phyloP scores from a whole-genome alignment of 2,888 invertebrate genomes.

The Epinotia nisella region DNA sequence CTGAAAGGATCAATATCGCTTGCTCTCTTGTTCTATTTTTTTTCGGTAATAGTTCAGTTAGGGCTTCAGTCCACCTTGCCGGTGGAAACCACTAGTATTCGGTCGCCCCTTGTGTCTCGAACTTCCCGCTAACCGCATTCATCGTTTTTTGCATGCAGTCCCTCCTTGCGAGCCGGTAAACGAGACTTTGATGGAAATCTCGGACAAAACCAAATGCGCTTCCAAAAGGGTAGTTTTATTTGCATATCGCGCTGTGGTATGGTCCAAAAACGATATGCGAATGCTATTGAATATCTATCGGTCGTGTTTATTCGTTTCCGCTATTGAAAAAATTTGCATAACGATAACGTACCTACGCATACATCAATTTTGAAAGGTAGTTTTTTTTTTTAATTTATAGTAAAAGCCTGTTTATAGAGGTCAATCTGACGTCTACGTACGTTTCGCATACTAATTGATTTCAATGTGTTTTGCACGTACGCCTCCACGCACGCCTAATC shows the following conservation, averaged over 20 bases:
- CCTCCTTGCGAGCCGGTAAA: background rate
- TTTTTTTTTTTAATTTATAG: too few species aligned
- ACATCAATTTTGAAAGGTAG: background rate
- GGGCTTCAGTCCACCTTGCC: too few species aligned
- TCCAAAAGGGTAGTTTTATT: slow-evolving; percentile 9
- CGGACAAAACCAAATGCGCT: background rate
- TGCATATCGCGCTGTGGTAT: slow-evolving; percentile 2
- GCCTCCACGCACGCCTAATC: too few species aligned
- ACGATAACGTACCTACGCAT: background rate
- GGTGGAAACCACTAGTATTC: too few species aligned
- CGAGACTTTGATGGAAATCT: background rate
- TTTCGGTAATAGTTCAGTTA: too few species aligned
- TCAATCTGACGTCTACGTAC: too few species aligned
- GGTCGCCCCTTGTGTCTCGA: background rate
- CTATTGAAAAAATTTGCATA: background rate
- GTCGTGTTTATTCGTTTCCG: slow-evolving; percentile 4
- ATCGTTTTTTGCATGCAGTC: background rate
- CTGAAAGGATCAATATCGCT: too few species aligned
- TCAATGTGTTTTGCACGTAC: too few species aligned
- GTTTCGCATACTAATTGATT: too few species aligned
- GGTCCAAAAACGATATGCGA: slow-evolving; percentile 10
- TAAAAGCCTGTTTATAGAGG: too few species aligned
- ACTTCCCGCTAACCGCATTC: background rate
- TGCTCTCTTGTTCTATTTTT: too few species aligned
- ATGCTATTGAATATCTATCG: slow-evolving; percentile 2